Conservation (phyloP, 2,113 vertebrate genomes). For the Progne subis region DNA sequence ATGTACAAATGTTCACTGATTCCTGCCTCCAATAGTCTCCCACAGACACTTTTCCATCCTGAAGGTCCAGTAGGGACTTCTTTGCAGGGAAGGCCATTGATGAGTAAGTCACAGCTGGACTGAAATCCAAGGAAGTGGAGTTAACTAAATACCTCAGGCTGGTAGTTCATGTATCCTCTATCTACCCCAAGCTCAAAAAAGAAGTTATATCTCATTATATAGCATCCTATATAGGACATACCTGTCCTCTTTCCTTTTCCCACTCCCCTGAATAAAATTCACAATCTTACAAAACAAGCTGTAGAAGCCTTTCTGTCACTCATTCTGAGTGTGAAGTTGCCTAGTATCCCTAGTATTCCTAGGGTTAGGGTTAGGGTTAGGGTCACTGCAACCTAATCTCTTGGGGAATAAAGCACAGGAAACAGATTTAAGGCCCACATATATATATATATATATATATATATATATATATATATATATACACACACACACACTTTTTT, state of each 20-base stretch:
- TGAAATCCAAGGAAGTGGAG: background rate
- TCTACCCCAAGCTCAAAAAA: background rate
- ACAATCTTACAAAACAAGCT: background rate
- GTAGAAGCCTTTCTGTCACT: background rate
- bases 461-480: too few relatives aligned
- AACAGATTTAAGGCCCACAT: background rate
- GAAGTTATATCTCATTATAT: background rate
- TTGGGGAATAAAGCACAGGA: background rate
- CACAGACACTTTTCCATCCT: background rate
- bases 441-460: background rate
- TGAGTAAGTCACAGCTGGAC: background rate
- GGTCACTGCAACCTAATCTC: background rate
- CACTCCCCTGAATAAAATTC: background rate
- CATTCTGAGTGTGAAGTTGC: background rate
- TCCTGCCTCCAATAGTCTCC: background rate
- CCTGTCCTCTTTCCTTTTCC: background rate
- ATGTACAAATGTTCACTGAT: background rate
- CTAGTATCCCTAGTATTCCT: background rate
- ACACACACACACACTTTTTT: background rate
- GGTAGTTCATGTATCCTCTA: background rate
- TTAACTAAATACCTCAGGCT: background rate
- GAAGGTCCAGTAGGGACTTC: background rate
- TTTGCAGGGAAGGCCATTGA: background rate
- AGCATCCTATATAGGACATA: background rate
- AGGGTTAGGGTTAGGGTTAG: too few relatives aligned